These are phyloP conservation scores for Mylabris sibirica DNA, from an alignment of 2,888 invertebrate species.

Conservation along the genomic window DNA sequence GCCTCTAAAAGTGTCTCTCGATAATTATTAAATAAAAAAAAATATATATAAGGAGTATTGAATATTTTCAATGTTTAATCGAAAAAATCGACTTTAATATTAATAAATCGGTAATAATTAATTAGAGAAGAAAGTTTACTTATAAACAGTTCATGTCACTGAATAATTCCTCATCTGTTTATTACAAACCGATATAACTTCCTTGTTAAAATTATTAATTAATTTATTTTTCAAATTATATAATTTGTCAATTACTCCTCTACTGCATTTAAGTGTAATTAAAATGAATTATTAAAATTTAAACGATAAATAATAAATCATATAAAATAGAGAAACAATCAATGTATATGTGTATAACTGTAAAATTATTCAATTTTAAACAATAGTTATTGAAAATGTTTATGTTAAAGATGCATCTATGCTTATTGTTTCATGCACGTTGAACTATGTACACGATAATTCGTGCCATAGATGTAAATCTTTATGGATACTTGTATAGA, in stretches of 20 bases:
- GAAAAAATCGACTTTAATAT: no score
- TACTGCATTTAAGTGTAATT: background rate
- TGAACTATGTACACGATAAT: background rate
- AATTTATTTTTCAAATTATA: background rate
- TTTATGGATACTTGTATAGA: no score
- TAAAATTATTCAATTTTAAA: background rate
- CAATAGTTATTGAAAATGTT: background rate
- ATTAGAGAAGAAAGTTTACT: background rate
- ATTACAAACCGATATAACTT: background rate
- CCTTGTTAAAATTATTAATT: slow-evolving; percentile 2
- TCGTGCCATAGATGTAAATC: background rate
- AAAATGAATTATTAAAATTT: no score
- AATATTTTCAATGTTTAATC: no score
- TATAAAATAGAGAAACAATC: background rate
- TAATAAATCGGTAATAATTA: background rate
- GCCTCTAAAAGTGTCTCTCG: no score
- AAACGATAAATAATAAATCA: no score
- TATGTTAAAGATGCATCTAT: background rate
- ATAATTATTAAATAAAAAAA: no score
- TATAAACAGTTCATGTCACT: background rate
- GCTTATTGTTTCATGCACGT: background rate
- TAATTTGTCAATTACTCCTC: background rate
- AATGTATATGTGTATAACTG: background rate
- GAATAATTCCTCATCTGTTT: background rate
- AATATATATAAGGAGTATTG: no score